phyloP scores from a whole-genome alignment of 2,888 invertebrate species.

The Philaethria dido region DNA sequence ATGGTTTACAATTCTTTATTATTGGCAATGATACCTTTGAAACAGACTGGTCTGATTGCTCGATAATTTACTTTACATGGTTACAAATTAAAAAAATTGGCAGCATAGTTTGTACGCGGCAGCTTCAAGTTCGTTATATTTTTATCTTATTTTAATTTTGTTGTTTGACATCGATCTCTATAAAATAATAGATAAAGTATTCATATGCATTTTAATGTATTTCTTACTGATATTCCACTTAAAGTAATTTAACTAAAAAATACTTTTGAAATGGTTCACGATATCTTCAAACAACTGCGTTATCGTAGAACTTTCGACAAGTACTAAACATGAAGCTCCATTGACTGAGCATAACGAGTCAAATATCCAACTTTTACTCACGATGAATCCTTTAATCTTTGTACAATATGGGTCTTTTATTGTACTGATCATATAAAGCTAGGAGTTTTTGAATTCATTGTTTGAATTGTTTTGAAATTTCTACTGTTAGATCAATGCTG shows the following conservation, averaged over 20 bases:
- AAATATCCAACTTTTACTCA: slow-evolving; percentile 26
- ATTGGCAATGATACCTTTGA: too few relatives aligned
- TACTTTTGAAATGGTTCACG: slow-evolving; percentile 33
- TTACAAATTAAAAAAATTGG: not conserved
- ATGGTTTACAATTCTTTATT: too few relatives aligned
- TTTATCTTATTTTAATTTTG: not conserved
- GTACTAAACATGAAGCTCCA: slow-evolving; percentile 37
- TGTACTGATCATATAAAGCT: slow-evolving; percentile 21
- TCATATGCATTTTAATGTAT: slow-evolving; percentile 15
- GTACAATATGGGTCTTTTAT: slow-evolving; percentile 31
- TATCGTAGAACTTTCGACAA: slow-evolving; percentile 38
- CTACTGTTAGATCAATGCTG: not conserved
- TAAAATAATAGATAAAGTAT: slow-evolving; percentile 19
- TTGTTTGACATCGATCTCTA: slow-evolving; percentile 10
- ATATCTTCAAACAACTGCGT: slow-evolving; percentile 27
- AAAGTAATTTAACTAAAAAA: slow-evolving; percentile 32
- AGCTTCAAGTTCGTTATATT: not conserved
- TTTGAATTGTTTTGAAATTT: not conserved
- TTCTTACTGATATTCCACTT: slow-evolving; percentile 20
- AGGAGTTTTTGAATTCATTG: slow-evolving; percentile 6
- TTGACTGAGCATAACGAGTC: slow-evolving; percentile 28
- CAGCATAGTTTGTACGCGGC: not conserved
- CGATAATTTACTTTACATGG: not conserved
- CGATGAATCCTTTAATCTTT: slow-evolving; percentile 25
- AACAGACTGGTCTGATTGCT: too few relatives aligned